Evolutionary conservation across 2,113 vertebrate genomes (phyloP).

Genomic region (Ochotona princeps): DNA sequence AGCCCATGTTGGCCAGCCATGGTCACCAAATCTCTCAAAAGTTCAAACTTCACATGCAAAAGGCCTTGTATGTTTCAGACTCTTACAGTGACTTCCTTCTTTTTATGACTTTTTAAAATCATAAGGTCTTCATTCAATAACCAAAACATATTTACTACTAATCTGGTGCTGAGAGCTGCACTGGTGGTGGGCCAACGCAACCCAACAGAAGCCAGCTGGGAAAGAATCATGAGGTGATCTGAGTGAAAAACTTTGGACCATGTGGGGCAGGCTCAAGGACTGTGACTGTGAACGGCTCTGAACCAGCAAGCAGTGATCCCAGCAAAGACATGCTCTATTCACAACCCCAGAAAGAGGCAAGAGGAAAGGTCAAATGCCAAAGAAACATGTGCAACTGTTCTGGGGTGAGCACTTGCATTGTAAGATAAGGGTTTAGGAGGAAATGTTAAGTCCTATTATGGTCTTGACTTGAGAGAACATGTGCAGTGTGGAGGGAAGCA

Average conservation of each 20-base stretch:
- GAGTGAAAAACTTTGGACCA: neutral
- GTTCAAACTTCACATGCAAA: neutral
- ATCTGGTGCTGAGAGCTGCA: neutral
- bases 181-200: neutral
- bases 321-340: neutral
- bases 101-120: constrained; percentile 22
- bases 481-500: neutral
- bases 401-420: neutral
- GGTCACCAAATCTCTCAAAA: constrained; percentile 30
- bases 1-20: neutral
- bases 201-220: neutral
- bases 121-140: neutral
- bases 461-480: neutral
- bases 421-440: neutral
- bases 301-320: neutral
- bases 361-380: neutral
- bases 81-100: neutral
- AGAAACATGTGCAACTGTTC: neutral
- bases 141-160: neutral
- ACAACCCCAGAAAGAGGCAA: neutral
- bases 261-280: neutral
- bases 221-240: neutral
- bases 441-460: neutral
- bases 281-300: neutral
- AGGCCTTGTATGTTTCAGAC: constrained; percentile 15